Base-by-base conservation (phyloP, 1,140 invertebrate species). In the Drosophila truncata region DNA sequence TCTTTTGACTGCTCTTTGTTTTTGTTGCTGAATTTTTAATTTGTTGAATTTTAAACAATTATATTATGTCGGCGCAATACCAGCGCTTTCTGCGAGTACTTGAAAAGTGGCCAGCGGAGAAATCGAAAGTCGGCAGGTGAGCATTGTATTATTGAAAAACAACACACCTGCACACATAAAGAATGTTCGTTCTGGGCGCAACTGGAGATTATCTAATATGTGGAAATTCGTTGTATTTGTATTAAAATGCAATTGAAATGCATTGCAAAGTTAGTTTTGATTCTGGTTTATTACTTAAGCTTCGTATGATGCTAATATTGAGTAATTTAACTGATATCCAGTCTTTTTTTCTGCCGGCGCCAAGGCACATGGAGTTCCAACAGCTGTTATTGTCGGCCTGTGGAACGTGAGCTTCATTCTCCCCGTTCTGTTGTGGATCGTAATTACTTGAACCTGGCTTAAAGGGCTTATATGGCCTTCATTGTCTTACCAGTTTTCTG, bases 41-140 rank as follows among this genome's bases (percentile, higher is more conserved):
- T 67, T 66, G 33, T 67, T 50, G 33, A 50, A 69, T 42, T 62
- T 11, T 42, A 33, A 33, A 25, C 31, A 57, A 62, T 25, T 65
- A 50, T 46, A 77, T 33, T 71, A 92, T 96, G 95, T 94, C 95
- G 87, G 94, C 94, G 73, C 94, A 94, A 80, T 97, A 96, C 91
- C 96, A 95, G 91, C 95, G 95, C 91, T 97, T 96, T 92, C 91
- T 96, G 23, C 95, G 94, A 93, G 93, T 97, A 66, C 94, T 97
- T 72, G 95, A 97, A 92, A 95, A 95, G 91, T 98, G 97, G 97
- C 96, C 96, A 33, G 74, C 97, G 31, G 96, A 97, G 92, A 93
- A 93, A 78, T 93, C 93, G 14, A 97, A 97, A 94, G 91, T 93
- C 27, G 95, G 95, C 90, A 96, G 96, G 96, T 97, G 93, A 93